Evolutionary conservation across 1,140 invertebrate genomes (phyloP), one percentile per base, ranked within the genome.

Genomic region (Marisa cornuarietis): DNA sequence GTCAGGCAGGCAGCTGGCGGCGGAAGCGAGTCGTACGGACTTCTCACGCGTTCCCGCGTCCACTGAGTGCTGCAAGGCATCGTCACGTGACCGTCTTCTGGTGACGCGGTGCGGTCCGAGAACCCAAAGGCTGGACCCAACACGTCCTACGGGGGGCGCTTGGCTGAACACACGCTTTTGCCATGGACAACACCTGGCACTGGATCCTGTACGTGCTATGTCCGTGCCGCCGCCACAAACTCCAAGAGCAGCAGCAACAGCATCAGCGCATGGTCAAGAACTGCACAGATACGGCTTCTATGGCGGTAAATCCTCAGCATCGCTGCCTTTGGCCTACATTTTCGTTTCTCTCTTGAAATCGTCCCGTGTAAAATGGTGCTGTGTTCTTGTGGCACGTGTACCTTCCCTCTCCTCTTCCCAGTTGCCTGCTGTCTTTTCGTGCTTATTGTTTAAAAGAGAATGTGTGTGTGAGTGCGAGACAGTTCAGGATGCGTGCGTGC

Each of bases 191-290:
- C 10, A 58, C 63, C 13, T 77, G 75, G 75, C 75, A 63, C 49
- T 77, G 75, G 62, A 4, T 77, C 6, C 63, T 77, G 18, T 77
- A 77, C 75, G 42, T 77, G 75, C 26, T 51, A 9, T 77, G 75
- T 54, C 75, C 75, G 16, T 77, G 75, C 75, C 63, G 75, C 42
- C 75, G 75, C 52, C 75, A 68, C 62, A 13, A 77, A 49, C 75
- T 68, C 63, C 1, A 42, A 8, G 62, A 68, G 54, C 65, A 68
- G 75, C 49, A 63, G 20, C 63, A 65, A 51, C 65, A 68, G 52
- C 18, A 16, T 5, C n/a, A 51, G 49, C 26, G 7, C 6, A 26
- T 10, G 9, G 69, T 8, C 31, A 71, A 49, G 69, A 31, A 42
- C 31, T 49, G 26, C 31, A 42, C 20, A 10, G 26, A 71, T 22